These are phyloP conservation scores for Phenganax stokvisi DNA, from an alignment of 92 coral and sea anemone genomes.

Conservation along the genomic window DNA sequence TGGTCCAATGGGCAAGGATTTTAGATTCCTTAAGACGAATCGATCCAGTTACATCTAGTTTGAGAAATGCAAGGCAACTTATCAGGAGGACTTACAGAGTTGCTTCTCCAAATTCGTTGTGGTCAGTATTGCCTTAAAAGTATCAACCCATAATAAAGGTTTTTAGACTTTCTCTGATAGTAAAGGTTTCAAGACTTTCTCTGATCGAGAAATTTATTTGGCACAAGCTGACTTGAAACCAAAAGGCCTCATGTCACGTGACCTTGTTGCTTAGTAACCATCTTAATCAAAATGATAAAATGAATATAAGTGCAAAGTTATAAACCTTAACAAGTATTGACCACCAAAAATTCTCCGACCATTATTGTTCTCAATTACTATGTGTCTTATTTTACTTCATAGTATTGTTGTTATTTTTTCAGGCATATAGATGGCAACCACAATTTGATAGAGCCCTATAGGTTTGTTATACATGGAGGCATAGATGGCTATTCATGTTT, in stretches of 20 bases:
- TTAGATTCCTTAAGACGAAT: conserved; percentile 55
- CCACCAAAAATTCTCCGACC: too few species aligned
- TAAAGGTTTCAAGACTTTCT: neutral
- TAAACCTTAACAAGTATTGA: too few species aligned
- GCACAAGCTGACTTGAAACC: too few species aligned
- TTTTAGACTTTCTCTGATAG: too few species aligned
- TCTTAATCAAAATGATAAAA: too few species aligned
- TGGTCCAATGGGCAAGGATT: conserved; percentile 53
- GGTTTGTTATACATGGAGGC: conserved; percentile 20
- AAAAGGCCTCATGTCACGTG: too few species aligned
- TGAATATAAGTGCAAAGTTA: too few species aligned
- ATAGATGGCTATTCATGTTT: conserved; percentile 23
- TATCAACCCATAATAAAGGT: neutral
- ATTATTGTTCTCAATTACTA: too few species aligned
- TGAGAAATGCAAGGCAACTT: conserved; percentile 32
- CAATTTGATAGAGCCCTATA: conserved; percentile 14
- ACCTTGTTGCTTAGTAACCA: too few species aligned
- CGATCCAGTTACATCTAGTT: conserved; percentile 55
- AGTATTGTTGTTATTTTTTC: neutral
- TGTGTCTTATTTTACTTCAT: too few species aligned
- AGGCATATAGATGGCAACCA: conserved; percentile 31
- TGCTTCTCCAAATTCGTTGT: conserved; percentile 50
- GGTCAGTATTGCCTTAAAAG: conserved; percentile 37
- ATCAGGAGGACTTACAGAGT: conserved; percentile 36
- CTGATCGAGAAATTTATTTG: too few species aligned